Evolutionary conservation across 2,113 vertebrate genomes (phyloP).

Genomic region (Microtus montanus): DNA sequence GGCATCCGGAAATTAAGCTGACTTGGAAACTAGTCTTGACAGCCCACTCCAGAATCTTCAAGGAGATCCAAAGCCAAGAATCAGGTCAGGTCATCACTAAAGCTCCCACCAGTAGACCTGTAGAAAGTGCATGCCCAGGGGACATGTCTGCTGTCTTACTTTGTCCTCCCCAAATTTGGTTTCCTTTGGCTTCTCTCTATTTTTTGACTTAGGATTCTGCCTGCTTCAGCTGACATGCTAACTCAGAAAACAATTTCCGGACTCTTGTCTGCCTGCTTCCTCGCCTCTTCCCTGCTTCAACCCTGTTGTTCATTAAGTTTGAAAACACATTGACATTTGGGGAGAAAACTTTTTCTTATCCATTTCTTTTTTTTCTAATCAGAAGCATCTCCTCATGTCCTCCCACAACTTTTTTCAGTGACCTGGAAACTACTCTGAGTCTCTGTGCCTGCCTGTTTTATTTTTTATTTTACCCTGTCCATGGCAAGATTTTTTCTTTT

Average conservation of each 20-base stretch:
- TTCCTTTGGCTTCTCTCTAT: neutral
- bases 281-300: constrained; percentile 32
- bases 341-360: neutral
- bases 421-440: constrained; percentile 15
- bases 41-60: constrained; percentile 15
- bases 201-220: constrained; percentile 56
- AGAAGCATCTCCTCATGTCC: neutral
- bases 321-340: constrained; percentile 28
- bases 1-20: neutral
- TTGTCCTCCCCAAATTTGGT: neutral
- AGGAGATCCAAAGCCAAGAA: neutral
- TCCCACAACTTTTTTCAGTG: neutral
- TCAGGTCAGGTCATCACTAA: neutral
- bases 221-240: constrained; percentile 52
- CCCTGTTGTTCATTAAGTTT: constrained; percentile 35
- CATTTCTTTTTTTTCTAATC: neutral
- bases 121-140: neutral
- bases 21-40: neutral
- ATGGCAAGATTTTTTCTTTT: neutral
- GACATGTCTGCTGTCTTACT: neutral
- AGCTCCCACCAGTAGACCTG: neutral
- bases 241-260: constrained; percentile 61
- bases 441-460: neutral
- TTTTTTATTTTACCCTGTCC: neutral
- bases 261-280: constrained; percentile 41